Percentiles rank a stretch among this genome's conserved stretches.
Conservation (phyloP, 2,888 invertebrate species). For the Anarsia innoxiella region DNA sequence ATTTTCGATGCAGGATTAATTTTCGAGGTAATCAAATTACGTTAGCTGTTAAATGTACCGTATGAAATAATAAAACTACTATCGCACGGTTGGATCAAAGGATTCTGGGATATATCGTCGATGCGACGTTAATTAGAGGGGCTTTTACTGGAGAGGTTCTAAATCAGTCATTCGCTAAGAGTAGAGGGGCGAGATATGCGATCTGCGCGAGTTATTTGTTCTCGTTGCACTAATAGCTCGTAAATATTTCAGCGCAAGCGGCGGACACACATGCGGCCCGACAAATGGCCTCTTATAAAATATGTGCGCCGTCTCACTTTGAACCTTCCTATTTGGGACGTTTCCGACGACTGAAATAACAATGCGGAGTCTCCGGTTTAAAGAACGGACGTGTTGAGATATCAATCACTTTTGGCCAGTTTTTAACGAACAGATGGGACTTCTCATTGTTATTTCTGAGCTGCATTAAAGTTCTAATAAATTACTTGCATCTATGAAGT, state of each 20-base stretch:
- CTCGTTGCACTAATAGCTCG: slow-evolving; percentile 67
- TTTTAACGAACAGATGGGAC: slow-evolving; percentile 42
- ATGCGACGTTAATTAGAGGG: slow-evolving; percentile 42
- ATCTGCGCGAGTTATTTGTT: slow-evolving; percentile 40
- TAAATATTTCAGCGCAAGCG: slow-evolving; percentile 65
- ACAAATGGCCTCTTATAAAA: slow-evolving; percentile 68
- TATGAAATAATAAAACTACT: slow-evolving; percentile 17
- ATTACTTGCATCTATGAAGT: no score
- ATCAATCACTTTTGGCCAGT: slow-evolving; percentile 57
- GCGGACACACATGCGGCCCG: slow-evolving; percentile 53
- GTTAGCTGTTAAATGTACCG: slow-evolving; percentile 12
- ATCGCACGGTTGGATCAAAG: slow-evolving; percentile 34
- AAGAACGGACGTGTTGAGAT: slow-evolving; percentile 49
- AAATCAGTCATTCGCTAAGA: slow-evolving; percentile 60
- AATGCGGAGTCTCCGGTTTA: slow-evolving; percentile 47
- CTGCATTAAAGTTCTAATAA: not conserved
- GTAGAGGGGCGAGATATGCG: slow-evolving; percentile 21
- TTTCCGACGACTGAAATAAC: slow-evolving; percentile 70
- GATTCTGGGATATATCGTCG: slow-evolving; percentile 29
- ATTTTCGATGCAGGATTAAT: no score
- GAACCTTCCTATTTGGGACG: slow-evolving; percentile 60
- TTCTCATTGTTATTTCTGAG: slow-evolving; percentile 24
- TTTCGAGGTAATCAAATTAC: slow-evolving; percentile 5
- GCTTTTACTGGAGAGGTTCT: slow-evolving; percentile 44
- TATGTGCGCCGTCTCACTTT: slow-evolving; percentile 57